Evolutionary conservation across 2,797 vertebrate genomes (phyloP).

Genomic region (Danio choprae): DNA sequence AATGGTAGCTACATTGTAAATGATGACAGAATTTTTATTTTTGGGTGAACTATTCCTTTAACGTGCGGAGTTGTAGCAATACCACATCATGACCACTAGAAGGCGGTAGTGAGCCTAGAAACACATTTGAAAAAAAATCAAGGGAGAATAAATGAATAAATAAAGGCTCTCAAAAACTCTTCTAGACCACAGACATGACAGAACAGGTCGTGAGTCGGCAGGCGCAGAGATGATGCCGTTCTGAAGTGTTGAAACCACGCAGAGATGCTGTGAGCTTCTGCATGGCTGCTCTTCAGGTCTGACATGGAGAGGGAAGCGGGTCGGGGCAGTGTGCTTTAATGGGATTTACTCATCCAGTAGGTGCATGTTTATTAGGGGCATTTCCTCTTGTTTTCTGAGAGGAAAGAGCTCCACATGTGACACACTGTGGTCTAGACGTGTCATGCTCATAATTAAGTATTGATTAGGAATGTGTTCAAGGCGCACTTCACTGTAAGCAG

Average conservation of each 20-base stretch:
- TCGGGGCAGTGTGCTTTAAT: conserved; percentile 9
- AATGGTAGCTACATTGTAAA: too few relatives aligned
- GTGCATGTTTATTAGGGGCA: conserved; percentile 2
- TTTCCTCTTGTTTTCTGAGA: conserved; percentile 17
- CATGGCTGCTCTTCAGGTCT: conserved; percentile 18
- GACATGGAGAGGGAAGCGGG: conserved; percentile 9
- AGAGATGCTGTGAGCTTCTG: conserved; percentile 10
- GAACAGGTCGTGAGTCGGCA: conserved; percentile 54
- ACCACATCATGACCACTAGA: conserved; percentile 65
- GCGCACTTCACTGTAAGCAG: neutral
- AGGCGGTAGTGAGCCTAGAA: conserved; percentile 71
- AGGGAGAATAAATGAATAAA: conserved; percentile 46
- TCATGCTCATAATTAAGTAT: conserved; percentile 11
- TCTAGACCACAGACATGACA: conserved; percentile 57
- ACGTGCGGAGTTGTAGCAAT: neutral
- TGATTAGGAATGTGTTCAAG: conserved; percentile 17
- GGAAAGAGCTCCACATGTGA: neutral
- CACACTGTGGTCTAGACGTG: neutral
- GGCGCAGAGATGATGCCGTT: conserved; percentile 29
- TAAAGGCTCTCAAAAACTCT: conserved; percentile 64
- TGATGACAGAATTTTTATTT: too few relatives aligned
- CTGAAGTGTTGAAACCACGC: conserved; percentile 1
- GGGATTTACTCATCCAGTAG: conserved; percentile 19
- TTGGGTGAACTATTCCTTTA: conserved; percentile 14
- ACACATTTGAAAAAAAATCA: conserved; percentile 46